Conservation (phyloP, 2,888 invertebrate species). For the Uloborus plumipes region DNA sequence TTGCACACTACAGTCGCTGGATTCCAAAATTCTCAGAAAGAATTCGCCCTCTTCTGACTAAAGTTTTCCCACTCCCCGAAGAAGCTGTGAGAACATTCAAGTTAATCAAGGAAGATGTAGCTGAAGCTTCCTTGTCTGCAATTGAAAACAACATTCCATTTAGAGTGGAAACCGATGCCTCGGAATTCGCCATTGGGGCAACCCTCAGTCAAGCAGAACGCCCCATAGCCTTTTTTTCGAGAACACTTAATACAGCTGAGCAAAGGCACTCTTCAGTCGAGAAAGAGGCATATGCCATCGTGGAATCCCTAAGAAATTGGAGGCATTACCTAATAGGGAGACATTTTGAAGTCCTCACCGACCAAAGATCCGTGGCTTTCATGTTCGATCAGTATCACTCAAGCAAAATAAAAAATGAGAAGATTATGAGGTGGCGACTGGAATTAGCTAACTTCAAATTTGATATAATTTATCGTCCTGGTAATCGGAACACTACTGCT, state of each 20-base stretch:
- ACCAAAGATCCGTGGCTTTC: conserved; percentile 62
- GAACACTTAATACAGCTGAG: conserved; percentile 17
- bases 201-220: conserved; percentile 7
- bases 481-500: conserved; percentile 42
- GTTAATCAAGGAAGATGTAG: background rate
- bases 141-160: conserved; percentile 19
- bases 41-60: background rate
- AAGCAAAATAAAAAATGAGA: conserved; percentile 65
- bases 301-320: conserved; percentile 31
- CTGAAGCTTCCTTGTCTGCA: background rate
- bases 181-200: conserved; percentile 8
- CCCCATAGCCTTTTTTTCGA: conserved; percentile 18
- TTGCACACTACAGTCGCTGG: conserved; percentile 14
- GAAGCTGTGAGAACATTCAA: background rate
- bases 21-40: conserved; percentile 5
- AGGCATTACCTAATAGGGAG: conserved; percentile 44
- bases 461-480: conserved; percentile 60
- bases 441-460: conserved; percentile 57
- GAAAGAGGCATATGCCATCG: conserved; percentile 45
- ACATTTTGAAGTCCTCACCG: conserved; percentile 65
- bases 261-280: conserved; percentile 8
- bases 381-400: conserved; percentile 49
- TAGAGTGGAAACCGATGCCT: conserved; percentile 19
- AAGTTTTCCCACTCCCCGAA: background rate
- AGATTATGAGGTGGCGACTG: conserved; percentile 63